Conservation (phyloP, 2,797 vertebrate species). For the Gallinago nigripennis region DNA sequence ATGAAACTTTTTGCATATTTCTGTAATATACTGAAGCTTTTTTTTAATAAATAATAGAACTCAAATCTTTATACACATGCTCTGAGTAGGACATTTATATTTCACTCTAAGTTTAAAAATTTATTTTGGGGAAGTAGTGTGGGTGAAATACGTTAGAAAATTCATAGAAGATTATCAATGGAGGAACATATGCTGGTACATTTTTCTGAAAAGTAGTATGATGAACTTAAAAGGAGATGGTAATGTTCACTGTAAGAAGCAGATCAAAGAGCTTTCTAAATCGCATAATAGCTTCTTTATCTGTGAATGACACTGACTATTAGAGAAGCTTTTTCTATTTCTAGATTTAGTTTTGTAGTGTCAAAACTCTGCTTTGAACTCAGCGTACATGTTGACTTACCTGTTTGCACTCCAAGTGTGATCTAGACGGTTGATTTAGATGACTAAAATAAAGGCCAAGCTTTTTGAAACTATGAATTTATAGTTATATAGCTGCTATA, state of each 20-base stretch:
- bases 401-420: background rate
- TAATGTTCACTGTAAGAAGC: conserved; percentile 14
- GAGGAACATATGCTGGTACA: background rate
- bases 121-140: background rate
- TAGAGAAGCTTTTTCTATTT: conserved; percentile 45
- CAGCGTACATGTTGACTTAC: background rate
- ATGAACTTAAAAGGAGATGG: background rate
- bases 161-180: background rate
- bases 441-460: background rate
- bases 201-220: background rate
- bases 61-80: accelerated
- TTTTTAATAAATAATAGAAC: background rate
- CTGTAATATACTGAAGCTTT: background rate
- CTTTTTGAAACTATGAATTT: background rate
- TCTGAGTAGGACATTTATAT: background rate
- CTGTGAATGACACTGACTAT: conserved; percentile 37
- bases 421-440: background rate
- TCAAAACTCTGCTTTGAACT: conserved; percentile 62
- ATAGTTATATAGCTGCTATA: background rate
- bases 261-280: conserved; percentile 60
- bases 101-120: background rate
- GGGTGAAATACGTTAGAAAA: background rate
- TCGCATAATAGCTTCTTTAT: conserved; percentile 8
- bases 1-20: background rate
- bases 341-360: conserved; percentile 44